Evolutionary conservation across 2,888 invertebrate species (phyloP), one percentile per base, ranked within the genome.

Genomic region (Thyatira batis): DNA sequence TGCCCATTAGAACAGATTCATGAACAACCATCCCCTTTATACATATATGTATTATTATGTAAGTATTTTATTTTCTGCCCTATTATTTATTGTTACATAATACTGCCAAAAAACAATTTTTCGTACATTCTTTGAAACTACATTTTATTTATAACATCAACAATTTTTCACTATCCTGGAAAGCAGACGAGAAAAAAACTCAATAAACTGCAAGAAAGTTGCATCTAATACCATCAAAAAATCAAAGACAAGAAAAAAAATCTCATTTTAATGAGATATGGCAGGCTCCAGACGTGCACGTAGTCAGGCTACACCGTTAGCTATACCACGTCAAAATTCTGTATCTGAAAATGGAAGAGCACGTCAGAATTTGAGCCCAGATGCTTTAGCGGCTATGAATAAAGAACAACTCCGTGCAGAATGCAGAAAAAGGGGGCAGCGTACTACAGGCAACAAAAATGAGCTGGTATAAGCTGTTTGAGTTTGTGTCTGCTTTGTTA

Each of bases 321-420:
- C 80, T 20, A 77, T 90, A 65, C 90, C 89, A 20, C 85, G 89
- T 69, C 91, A 87, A 67, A 89, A 82, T 65, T 87, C 89, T 11
- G 73, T 89, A 49, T 84, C 87, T 71, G 91, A 92, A 48, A 87
- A 85, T 80, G 87, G 84, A 67, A 83, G 85, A 69, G 78, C 84
- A 52, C 88, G 88, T 61, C 89, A 91, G 71, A 89, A 79, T 63
- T 75, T 91, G 64, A 89, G 83, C 61, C 88, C 89, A 53, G 92
- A 92, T 72, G 87, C 92, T 73, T 86, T 94, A 78, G 90, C 92
- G 55, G 87, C 92, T 61, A 93, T 94, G 92, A 94, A 93, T 77
- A 95, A 95, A 92, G 94, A 95, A 78, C 95, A 95, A 80, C 92
- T 95, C 64, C 94, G 95, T 72, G 88, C 89, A 54, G 95, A 95